A percentile compares a stretch with the other conserved stretches of the same genome.
Evolutionary conservation across 2,113 vertebrate species (phyloP).

Genomic region (Poeciliopsis turrubarensis): DNA sequence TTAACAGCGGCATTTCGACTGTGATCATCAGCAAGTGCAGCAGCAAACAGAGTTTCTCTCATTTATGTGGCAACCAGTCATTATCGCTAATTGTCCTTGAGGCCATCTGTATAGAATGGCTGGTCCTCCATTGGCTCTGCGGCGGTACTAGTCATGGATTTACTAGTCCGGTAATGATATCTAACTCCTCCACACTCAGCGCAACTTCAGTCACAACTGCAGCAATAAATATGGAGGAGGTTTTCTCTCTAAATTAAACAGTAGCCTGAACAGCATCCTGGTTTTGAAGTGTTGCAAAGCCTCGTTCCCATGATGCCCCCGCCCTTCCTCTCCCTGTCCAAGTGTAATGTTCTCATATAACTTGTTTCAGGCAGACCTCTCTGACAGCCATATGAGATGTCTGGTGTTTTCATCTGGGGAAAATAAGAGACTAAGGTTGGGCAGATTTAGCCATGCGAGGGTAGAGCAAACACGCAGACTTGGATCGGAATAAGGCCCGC

Average conservation of each 20-base stretch:
- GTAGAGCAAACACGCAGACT: slow-evolving; percentile 64
- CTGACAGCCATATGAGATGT: slow-evolving; percentile 55
- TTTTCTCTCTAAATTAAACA: slow-evolving; percentile 54
- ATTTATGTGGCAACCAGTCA: slow-evolving; percentile 79
- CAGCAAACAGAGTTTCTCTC: slow-evolving; percentile 76
- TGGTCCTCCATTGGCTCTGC: slow-evolving; percentile 69
- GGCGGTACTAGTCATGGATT: slow-evolving; percentile 69
- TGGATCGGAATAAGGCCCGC: slow-evolving; percentile 69
- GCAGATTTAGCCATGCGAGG: slow-evolving; percentile 73
- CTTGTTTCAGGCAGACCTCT: slow-evolving; percentile 62
- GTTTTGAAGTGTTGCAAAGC: slow-evolving; percentile 56
- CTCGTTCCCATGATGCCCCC: slow-evolving; percentile 57
- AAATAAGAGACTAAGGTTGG: slow-evolving; percentile 69
- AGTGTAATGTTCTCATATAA: slow-evolving; percentile 56
- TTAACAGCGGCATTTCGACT: slow-evolving; percentile 68
- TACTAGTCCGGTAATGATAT: slow-evolving; percentile 73
- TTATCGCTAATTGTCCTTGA: slow-evolving; percentile 80
- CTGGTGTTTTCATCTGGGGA: slow-evolving; percentile 66
- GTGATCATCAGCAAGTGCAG: slow-evolving; percentile 72
- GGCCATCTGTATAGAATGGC: slow-evolving; percentile 77
- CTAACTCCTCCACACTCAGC: slow-evolving; percentile 61
- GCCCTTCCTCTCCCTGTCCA: slow-evolving; percentile 35
- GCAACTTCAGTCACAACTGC: slow-evolving; percentile 44
- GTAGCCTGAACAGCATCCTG: slow-evolving; percentile 50
- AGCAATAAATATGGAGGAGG: slow-evolving; percentile 45